Percentiles rank a stretch among this genome's conserved stretches.
These are phyloP conservation scores for Diphyllodes magnificus DNA, from an alignment of 2,113 vertebrate genomes.

Conservation along the genomic window DNA sequence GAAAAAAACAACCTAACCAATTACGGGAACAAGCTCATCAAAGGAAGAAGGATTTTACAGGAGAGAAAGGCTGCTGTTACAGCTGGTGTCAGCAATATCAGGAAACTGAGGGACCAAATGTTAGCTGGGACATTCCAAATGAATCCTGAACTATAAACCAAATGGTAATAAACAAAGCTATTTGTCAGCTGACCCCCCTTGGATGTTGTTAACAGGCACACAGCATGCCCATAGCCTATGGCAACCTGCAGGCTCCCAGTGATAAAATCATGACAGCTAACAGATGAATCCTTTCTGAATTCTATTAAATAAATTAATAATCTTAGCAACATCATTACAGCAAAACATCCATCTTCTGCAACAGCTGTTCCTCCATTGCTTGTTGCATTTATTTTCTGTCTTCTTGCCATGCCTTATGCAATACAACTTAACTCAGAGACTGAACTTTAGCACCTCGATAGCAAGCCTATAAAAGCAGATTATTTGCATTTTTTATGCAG, in stretches of 20 bases:
- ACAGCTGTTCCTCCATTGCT: slow-evolving; percentile 45
- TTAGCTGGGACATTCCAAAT: slow-evolving; percentile 52
- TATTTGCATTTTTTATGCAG: neutral
- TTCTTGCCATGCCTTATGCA: neutral
- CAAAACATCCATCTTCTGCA: slow-evolving; percentile 65
- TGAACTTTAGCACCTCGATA: neutral
- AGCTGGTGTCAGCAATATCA: slow-evolving; percentile 42
- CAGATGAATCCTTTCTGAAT: slow-evolving; percentile 68
- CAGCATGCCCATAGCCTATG: slow-evolving; percentile 50
- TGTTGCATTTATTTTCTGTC: slow-evolving; percentile 39
- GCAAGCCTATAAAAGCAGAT: neutral
- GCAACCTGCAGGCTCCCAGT: slow-evolving; percentile 29
- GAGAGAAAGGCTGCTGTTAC: slow-evolving; percentile 14
- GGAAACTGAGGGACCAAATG: slow-evolving; percentile 24
- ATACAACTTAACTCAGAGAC: neutral
- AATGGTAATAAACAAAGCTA: slow-evolving; percentile 67
- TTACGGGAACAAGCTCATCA: slow-evolving; percentile 9
- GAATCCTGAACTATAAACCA: slow-evolving; percentile 55
- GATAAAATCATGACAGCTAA: slow-evolving; percentile 65
- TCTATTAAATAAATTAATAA: slow-evolving; percentile 73
- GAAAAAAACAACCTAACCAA: neutral
- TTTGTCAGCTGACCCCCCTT: slow-evolving; percentile 62
- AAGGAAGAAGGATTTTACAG: slow-evolving; percentile 10
- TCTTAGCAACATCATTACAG: slow-evolving; percentile 63
- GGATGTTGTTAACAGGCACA: slow-evolving; percentile 55